phyloP scores from a whole-genome alignment of 1,140 invertebrate species.

The Ectropis grisescens region DNA sequence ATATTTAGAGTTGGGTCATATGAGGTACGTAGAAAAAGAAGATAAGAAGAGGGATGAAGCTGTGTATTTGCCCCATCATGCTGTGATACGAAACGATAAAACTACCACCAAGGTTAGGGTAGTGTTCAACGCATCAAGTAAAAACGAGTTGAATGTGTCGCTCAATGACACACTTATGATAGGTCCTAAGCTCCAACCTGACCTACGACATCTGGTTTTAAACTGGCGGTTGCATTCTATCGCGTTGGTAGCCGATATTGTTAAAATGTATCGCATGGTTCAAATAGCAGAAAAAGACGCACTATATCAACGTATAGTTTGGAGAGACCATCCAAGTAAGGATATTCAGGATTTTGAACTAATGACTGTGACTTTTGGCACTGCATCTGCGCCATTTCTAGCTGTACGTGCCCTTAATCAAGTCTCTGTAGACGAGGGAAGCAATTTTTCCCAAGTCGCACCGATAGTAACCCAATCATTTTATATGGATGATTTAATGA shows the following conservation, averaged over 20 bases:
- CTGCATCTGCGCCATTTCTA: neutral
- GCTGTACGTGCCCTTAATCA: neutral
- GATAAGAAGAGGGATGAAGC: constrained; percentile 1
- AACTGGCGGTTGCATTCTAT: neutral
- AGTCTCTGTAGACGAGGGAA: neutral
- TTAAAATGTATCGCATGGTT: neutral
- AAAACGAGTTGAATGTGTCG: neutral
- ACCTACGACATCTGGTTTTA: neutral
- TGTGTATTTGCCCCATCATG: constrained; percentile 9
- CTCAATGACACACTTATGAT: neutral
- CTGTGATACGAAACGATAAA: constrained; percentile 6
- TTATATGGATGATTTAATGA: constrained; percentile 1
- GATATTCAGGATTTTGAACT: neutral
- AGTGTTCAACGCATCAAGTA: constrained; percentile 2
- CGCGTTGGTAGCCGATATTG: neutral
- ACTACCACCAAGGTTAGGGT: constrained; percentile 9
- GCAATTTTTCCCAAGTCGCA: neutral
- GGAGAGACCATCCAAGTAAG: neutral
- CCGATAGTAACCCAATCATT: neutral
- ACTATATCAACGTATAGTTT: neutral
- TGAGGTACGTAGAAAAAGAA: constrained; percentile 5
- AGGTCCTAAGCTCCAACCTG: neutral
- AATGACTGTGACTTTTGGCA: neutral
- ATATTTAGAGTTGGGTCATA: constrained; percentile 9
- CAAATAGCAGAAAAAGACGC: neutral